Base-by-base conservation (phyloP, 2,888 invertebrate genomes). In the Xylocampa areola region DNA sequence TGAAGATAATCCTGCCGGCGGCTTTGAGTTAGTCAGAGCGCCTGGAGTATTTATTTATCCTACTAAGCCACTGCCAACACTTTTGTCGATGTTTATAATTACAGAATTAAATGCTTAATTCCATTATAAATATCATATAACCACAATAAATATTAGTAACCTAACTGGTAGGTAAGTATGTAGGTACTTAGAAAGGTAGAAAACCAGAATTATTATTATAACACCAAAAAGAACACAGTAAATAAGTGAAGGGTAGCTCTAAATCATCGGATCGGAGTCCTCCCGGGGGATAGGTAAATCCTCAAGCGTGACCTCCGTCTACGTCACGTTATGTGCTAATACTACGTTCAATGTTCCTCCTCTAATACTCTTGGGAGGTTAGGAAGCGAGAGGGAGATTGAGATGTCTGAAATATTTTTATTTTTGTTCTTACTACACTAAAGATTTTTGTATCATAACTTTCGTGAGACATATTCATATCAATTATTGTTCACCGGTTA, bases 231-330 rank as follows among this genome's bases (percentile, higher is more conserved):
- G 63, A 54, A 30, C 27, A 49, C 40, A 33, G 54, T 49, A 68
- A 52, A 58, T 40, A 66, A 39, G 17, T 14, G 30, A 10, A 51
- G 25, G 50, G 51, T 43, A 25, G 13, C 30, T 25, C 29, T 72
- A 73, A 65, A 65, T 73, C 76, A 75, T 75, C 35, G 47, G 39
- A 41, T 58, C 73, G 68, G 48, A 57, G 39, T 52, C 43, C 45
- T 61, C 76, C 73, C 73, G 2, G 10, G 33, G 48, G 73, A 45
- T 32, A 55, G 35, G 58, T 61, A 64, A 61, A 68, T 58, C 43
- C 61, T 45, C 29, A 39, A 21, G 6, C n/a, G 17, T 49, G 48
- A 49, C 37, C 62, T 39, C 36, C 11, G 54, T n/a, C 58, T 52
- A 68, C 72, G 73, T 75, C 73, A 75, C 39, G 29, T 40, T 47